Percentiles rank a stretch among this genome's conserved stretches.
phyloP scores from a whole-genome alignment of 2,797 vertebrate genomes.

The Onychomys leucogaster region DNA sequence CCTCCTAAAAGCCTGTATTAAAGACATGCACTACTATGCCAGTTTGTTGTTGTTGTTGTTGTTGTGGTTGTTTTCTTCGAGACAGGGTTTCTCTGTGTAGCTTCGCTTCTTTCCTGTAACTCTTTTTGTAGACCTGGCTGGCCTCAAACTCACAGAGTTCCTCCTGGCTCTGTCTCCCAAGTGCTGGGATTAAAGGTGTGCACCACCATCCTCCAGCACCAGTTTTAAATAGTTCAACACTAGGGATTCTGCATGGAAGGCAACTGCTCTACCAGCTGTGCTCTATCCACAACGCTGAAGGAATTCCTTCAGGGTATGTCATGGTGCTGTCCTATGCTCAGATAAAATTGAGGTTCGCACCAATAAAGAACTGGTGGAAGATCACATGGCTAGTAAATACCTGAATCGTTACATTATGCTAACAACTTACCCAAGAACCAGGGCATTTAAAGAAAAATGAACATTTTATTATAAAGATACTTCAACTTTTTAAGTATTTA shows the following conservation, averaged over 20 bases:
- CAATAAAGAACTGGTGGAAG: neutral
- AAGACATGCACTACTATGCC: neutral
- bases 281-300: neutral
- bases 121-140: too few species aligned
- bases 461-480: neutral
- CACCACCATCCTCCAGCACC: too few species aligned
- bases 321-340: neutral
- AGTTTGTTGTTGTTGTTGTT: too few species aligned
- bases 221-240: neutral
- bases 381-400: neutral
- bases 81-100: too few species aligned
- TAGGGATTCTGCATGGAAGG: neutral
- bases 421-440: too few species aligned
- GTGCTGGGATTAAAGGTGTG: too few species aligned
- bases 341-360: neutral
- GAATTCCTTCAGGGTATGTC: neutral
- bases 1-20: neutral
- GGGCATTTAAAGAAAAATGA: neutral
- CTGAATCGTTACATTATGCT: neutral
- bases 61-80: too few species aligned
- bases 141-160: too few species aligned
- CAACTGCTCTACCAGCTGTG: neutral
- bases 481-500: neutral
- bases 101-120: too few species aligned
- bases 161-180: too few species aligned